Percentiles rank a stretch among this genome's conserved stretches.
phyloP scores from a whole-genome alignment of 2,797 vertebrate genomes.

The Tragelaphus oryx region DNA sequence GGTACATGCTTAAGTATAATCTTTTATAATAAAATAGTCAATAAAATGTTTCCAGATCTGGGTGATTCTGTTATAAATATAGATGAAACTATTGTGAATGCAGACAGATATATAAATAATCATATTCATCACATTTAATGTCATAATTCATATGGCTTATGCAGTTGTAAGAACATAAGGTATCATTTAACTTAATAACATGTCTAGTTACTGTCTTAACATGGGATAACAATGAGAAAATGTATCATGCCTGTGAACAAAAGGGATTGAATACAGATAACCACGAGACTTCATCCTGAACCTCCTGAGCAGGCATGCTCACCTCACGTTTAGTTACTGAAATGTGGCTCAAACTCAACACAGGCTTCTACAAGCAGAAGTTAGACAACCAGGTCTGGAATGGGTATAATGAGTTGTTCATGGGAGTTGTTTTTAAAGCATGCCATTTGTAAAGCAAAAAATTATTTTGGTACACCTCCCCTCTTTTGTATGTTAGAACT shows the following conservation, averaged over 20 bases:
- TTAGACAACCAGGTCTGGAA: background rate
- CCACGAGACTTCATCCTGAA: background rate
- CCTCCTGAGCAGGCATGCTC: background rate
- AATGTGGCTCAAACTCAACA: background rate
- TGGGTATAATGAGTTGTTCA: background rate
- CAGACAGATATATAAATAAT: background rate
- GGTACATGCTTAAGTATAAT: background rate
- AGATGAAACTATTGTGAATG: background rate
- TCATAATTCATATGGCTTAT: background rate
- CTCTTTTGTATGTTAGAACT: background rate
- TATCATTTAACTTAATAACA: background rate
- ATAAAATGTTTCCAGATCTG: constrained; percentile 20
- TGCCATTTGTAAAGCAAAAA: background rate
- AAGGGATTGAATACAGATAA: background rate
- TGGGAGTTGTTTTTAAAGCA: constrained; percentile 13
- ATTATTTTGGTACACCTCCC: background rate
- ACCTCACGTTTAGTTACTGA: background rate
- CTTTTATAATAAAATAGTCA: background rate
- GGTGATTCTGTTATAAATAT: background rate
- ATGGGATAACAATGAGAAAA: background rate
- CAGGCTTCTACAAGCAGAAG: background rate
- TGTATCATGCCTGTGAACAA: background rate
- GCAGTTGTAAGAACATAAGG: background rate
- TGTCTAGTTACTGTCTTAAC: background rate
- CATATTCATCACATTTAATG: background rate